Base-by-base conservation (phyloP, 2,888 invertebrate genomes). In the Rotaria socialis region DNA sequence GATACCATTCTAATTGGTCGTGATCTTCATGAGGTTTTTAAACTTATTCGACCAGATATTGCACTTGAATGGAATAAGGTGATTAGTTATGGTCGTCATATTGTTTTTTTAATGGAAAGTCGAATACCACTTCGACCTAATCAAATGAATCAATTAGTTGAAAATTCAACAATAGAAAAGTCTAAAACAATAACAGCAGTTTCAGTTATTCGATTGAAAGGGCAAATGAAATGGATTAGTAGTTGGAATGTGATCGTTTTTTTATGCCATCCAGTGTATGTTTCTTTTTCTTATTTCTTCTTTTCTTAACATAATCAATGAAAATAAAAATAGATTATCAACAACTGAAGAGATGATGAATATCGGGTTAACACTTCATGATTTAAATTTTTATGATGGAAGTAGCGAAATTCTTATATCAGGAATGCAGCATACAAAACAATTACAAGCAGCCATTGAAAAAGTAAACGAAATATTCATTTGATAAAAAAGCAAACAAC, bases 361-460 rank as follows among this genome's bases (percentile, higher is more conserved):
- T 89, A 94, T 95, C 88, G 95, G 95, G 0, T 91, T 96, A 7
- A 95, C 93, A 90, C 89, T 96, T 84, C 95, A 95, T 88, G 96
- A 96, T 90, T 92, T 96, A 88, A 96, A 95, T 91, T 94, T 94
- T 0, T 95, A 96, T 89, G 96, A 96, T 0, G 92, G 95, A 60
- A 95, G 95, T 88, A 93, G 94, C 80, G 95, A 95, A 91, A 93
- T 95, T 93, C 94, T 95, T 0, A 92, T 95, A 88, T 93, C 94
- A 41, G 95, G 95, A 5, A 95, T 95, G 95, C 95, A 95, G 89
- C 95, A 95, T 89, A 93, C 41, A 87, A 88, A 16, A 88, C 85
- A 87, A 75, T 58, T 87, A 41, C 85, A 87, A 86, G 84, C 80
- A 67, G 86, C 87, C 22, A 86, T 86, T 86, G 85, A 86, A 35